Base-by-base conservation (phyloP, 2,888 invertebrate genomes). In the Sinodicranocentrus sp. region DNA sequence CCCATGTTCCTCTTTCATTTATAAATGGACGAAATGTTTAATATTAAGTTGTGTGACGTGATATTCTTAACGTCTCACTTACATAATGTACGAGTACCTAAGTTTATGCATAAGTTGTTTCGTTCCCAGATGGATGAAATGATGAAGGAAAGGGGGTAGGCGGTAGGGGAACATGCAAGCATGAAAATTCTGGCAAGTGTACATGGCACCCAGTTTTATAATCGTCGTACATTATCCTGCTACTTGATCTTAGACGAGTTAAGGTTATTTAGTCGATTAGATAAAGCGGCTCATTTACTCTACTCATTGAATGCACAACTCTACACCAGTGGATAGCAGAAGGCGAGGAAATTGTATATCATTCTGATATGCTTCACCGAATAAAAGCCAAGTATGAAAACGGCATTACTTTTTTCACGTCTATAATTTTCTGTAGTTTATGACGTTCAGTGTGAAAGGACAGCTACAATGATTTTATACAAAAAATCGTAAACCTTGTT, bases 231-330 rank as follows among this genome's bases (percentile, higher is more conserved):
- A 80, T 84, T 82, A 72, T 84, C 67, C 78, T 54, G 70, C 65
- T 72, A 59, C 73, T 84, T 86, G 86, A 86, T 86, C 78, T 61
- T 19, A 83, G 84, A 67, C 75, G 71, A 84, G 82, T 86, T 76
- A 83, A 84, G 82, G 79, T 83, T 85, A 85, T 83, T 85, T 80
- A 79, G 72, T 70, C 75, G 73, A 85, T 85, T 83, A 85, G 83
- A 76, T 83, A 76, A 83, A 79, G 76, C 73, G 80, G 73, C 72
- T 82, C 71, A 82, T 75, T 86, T 79, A 76, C 67, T 26, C n/a
- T 48, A 59, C 67, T 21, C 19, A 48, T 28, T 23, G 21, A 73
- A 33, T 21, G 39, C 6, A 59, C 6, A 33, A 19, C 48, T 67
- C 76, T 67, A 77, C n/a, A n/a, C n/a, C n/a, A n/a, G n/a, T n/a